Percentiles rank a stretch among this genome's conserved stretches.
Evolutionary conservation across 2,797 vertebrate species (phyloP).

Genomic region (Aselliscus stoliczkanus): DNA sequence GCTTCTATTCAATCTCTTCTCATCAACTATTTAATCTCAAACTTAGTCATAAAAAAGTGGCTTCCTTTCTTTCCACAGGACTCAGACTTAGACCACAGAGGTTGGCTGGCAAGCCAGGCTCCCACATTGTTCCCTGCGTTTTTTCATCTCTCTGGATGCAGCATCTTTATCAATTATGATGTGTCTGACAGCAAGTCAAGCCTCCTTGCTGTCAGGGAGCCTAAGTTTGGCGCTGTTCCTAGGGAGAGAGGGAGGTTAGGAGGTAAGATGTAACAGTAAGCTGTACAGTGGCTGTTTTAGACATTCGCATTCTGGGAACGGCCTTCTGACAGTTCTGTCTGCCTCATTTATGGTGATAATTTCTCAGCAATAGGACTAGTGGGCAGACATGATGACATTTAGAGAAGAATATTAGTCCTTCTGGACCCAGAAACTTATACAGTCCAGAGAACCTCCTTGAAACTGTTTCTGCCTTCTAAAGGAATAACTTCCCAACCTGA

Average conservation of each 20-base stretch:
- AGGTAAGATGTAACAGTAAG: background rate
- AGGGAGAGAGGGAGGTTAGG: background rate
- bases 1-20: background rate
- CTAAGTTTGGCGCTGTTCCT: background rate
- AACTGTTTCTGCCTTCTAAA: background rate
- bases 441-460: background rate
- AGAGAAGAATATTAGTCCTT: background rate
- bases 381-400: background rate
- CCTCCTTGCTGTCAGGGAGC: background rate
- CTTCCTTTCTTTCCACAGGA: background rate
- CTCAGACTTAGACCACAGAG: background rate
- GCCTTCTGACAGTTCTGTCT: background rate
- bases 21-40: background rate
- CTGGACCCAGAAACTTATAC: background rate
- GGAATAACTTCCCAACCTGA: background rate
- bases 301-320: background rate
- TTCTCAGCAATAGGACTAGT: background rate
- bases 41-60: background rate
- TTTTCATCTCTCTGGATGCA: background rate
- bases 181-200: background rate
- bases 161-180: background rate
- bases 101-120: background rate
- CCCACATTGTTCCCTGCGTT: background rate
- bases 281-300: background rate
- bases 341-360: background rate